Conservation (phyloP, 2,113 vertebrate genomes). For the Kryptolebias marmoratus region DNA sequence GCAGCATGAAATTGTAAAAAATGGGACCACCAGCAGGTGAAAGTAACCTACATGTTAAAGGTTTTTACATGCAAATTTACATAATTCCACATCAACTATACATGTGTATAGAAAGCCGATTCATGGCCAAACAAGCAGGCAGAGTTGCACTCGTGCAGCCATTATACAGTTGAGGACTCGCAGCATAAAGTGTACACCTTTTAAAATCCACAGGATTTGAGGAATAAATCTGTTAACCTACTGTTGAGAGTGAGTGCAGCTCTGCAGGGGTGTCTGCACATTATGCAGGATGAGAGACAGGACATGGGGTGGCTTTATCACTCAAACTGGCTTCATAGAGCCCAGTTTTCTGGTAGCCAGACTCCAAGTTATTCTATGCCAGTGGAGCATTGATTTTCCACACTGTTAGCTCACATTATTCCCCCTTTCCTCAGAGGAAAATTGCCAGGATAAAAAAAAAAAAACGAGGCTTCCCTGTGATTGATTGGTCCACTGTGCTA, state of each 20-base stretch:
- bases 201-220: conserved; percentile 58
- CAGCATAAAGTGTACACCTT: conserved; percentile 32
- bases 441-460: conserved; percentile 72
- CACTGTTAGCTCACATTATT: conserved; percentile 83
- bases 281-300: conserved; percentile 60
- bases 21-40: not conserved
- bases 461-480: conserved; percentile 74
- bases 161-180: conserved; percentile 42
- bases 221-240: conserved; percentile 68
- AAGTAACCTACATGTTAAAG: conserved; percentile 4
- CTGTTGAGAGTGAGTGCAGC: conserved; percentile 57
- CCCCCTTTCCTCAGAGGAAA: conserved; percentile 78
- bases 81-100: not conserved
- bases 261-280: conserved; percentile 54
- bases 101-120: not conserved
- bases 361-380: conserved; percentile 77
- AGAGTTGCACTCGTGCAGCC: conserved; percentile 7
- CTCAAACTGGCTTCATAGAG: conserved; percentile 68
- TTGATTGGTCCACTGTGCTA: conserved; percentile 76
- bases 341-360: conserved; percentile 67
- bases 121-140: conserved; percentile 13
- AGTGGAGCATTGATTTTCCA: conserved; percentile 81
- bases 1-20: not conserved
- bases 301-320: conserved; percentile 69
- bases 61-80: not conserved